Conservation (phyloP, 2,797 vertebrate species). For the Alfaro cultratus region DNA sequence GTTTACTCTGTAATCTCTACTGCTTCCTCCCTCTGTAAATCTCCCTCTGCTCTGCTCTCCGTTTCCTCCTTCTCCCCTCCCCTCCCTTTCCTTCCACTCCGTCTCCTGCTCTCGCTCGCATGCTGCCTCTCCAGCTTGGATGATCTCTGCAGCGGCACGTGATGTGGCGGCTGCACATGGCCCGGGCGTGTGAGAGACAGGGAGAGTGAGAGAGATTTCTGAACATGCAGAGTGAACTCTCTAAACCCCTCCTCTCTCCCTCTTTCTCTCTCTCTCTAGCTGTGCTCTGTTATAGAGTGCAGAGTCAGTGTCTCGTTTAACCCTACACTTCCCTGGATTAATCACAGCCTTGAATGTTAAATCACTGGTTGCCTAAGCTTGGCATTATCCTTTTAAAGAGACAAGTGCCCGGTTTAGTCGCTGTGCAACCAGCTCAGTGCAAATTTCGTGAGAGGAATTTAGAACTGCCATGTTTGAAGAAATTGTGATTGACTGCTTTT, state of each 20-base stretch:
- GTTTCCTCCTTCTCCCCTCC: conserved; percentile 17
- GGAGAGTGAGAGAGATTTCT: conserved; percentile 61
- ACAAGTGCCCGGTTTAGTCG: not conserved
- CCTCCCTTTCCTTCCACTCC: conserved; percentile 8
- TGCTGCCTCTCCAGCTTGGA: conserved; percentile 47
- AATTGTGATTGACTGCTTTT: not conserved
- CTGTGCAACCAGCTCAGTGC: not conserved
- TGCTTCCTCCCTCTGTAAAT: conserved; percentile 47
- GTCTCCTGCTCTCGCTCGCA: conserved; percentile 20
- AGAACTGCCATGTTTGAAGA: not conserved
- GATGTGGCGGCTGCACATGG: conserved; percentile 82
- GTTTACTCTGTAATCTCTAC: conserved; percentile 53
- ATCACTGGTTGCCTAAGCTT: conserved; percentile 21
- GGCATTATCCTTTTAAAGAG: conserved; percentile 44
- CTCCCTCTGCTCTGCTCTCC: conserved; percentile 15
- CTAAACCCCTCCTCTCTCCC: conserved; percentile 22
- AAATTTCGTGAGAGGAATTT: not conserved
- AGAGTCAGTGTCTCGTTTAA: conserved; percentile 73
- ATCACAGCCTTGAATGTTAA: conserved; percentile 53
- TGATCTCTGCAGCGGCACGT: conserved; percentile 84
- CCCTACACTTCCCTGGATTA: conserved; percentile 51
- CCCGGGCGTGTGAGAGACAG: conserved; percentile 79
- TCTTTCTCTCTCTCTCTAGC: not conserved
- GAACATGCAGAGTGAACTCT: conserved; percentile 74
- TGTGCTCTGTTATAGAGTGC: conserved; percentile 57